A percentile compares a stretch with the other conserved stretches of the same genome.
phyloP scores from a whole-genome alignment of 2,888 invertebrate genomes.

The Busseola fusca region DNA sequence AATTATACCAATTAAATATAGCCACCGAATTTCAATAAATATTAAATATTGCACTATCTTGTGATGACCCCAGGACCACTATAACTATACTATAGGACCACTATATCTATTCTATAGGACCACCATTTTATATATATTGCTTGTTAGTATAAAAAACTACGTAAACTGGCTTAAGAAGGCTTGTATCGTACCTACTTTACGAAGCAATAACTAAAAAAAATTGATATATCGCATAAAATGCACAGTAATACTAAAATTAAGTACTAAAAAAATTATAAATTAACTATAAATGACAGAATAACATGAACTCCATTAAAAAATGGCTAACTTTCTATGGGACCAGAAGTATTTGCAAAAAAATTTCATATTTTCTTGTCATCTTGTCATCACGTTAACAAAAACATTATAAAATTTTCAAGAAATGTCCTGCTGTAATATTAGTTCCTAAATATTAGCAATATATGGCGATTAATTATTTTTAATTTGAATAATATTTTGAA shows the following conservation, averaged over 20 bases:
- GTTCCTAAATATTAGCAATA: not conserved
- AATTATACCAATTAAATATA: constrained; percentile 8
- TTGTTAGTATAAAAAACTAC: constrained; percentile 43
- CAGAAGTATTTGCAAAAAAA: not conserved
- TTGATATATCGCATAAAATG: constrained; percentile 65
- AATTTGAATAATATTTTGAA: not conserved
- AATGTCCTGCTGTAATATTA: not conserved
- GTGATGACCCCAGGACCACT: constrained; percentile 67
- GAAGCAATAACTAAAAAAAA: constrained; percentile 53
- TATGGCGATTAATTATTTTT: no score
- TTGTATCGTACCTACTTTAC: constrained; percentile 40
- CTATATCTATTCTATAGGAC: constrained; percentile 55
- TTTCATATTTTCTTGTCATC: not conserved
- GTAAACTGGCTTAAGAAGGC: constrained; percentile 45
- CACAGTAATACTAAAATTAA: constrained; percentile 54
- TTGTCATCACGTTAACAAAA: no score
- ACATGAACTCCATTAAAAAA: constrained; percentile 45
- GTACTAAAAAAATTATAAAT: constrained; percentile 16
- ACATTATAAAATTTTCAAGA: not conserved
- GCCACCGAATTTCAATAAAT: constrained; percentile 34
- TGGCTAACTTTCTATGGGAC: not conserved
- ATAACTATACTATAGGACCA: constrained; percentile 56
- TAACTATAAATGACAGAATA: constrained; percentile 48
- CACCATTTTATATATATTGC: constrained; percentile 54
- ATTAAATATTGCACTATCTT: constrained; percentile 49